Percentiles rank a stretch among this genome's conserved stretches.
These are phyloP conservation scores for Coilia nasus DNA, from an alignment of 2,797 vertebrate species.

Conservation along the genomic window DNA sequence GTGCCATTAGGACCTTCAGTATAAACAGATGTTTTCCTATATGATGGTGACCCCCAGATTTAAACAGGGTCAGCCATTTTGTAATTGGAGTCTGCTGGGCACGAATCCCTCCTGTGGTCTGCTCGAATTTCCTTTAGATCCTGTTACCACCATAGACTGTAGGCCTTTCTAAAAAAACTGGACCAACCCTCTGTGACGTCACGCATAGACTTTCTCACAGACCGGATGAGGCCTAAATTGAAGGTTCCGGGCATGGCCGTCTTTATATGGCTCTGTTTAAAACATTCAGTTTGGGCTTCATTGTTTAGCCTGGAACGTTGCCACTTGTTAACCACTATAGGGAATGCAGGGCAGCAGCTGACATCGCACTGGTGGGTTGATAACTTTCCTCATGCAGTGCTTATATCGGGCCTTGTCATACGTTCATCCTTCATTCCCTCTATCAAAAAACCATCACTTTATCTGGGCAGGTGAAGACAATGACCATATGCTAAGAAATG, in stretches of 20 bases:
- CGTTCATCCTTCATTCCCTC: not conserved
- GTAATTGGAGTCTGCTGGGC: not conserved
- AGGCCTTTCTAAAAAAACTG: no score
- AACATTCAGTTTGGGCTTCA: no score
- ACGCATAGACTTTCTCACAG: no score
- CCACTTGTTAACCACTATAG: no score
- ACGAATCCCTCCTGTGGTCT: slow-evolving; percentile 11
- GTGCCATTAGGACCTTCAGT: not conserved
- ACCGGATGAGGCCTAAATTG: no score
- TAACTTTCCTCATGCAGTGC: not conserved
- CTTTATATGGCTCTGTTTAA: no score
- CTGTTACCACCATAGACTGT: slow-evolving; percentile 13
- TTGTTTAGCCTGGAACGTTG: no score
- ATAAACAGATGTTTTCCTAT: not conserved
- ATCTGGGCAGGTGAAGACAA: not conserved
- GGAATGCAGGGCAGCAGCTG: not conserved
- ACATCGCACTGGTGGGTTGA: not conserved
- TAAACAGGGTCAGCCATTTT: not conserved
- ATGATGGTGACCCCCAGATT: not conserved
- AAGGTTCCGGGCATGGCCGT: no score
- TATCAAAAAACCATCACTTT: not conserved
- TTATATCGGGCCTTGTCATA: not conserved
- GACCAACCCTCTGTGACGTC: no score
- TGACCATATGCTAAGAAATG: not conserved
- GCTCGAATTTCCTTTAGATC: slow-evolving; percentile 15